Evolutionary conservation across 2,113 vertebrate genomes (phyloP), one percentile per base, ranked within the genome.

Genomic region (Typhlomys cinereus): DNA sequence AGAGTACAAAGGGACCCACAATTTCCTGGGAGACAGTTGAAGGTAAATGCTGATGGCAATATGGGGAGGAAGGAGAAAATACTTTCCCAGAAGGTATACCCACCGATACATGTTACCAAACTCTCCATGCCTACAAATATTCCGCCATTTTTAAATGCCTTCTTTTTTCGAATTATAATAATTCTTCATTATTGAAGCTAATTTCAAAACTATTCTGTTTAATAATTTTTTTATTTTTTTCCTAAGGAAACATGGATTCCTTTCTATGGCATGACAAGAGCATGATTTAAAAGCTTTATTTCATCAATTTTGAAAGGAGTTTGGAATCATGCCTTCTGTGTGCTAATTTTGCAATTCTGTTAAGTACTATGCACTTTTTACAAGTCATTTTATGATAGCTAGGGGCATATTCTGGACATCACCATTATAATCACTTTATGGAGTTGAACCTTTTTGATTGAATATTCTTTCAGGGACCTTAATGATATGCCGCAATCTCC

Each of bases 191-290:
- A 39, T 69, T 85, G n/a, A 54, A 44, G 62, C 20, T 34, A 44
- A 50, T 61, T n/a, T 87, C 23, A 81, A 90, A 4, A 4, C 23
- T 48, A 9, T 57, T 67, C 34, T 75, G 13, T 50, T 93, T 79
- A 52, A 39, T 39, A 36, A 73, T 80, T 82, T 87, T n/a, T 36
- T 34, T 90, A 89, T 52, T 46, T 87, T 94, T 48, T 85, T 93
- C 50, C 62, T 78, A n/a, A 64, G 90, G 46, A 48, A 91, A 66
- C 2, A 18, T n/a, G 27, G 1, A 39, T n/a, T 84, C 89, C 21
- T 62, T 66, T 92, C 64, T 57, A 11, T 70, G 36, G 15, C 44
- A 81, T n/a, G 17, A 85, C 29, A 50, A 52, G 52, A 82, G 25
- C 27, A 84, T 88, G 39, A 69, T 84, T 52, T 70, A 85, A 74